phyloP scores from a whole-genome alignment of 2,888 invertebrate genomes.

The Drosophila atroscutellata region DNA sequence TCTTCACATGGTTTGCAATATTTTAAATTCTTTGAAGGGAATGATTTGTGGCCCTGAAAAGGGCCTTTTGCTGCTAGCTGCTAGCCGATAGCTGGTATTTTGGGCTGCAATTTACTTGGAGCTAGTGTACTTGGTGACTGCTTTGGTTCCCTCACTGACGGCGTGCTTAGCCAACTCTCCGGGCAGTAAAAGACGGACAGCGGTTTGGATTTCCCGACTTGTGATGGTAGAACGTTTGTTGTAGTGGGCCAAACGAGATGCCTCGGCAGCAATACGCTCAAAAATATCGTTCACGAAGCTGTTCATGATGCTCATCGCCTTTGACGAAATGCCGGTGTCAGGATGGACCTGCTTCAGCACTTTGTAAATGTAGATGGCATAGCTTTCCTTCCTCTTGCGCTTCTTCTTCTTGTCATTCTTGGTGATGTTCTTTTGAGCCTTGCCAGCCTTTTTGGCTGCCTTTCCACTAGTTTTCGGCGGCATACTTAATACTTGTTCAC shows the following conservation, averaged over 20 bases:
- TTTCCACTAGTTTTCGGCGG: conserved; percentile 83
- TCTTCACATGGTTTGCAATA: background rate
- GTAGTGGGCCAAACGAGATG: conserved; percentile 87
- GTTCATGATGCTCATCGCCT: conserved; percentile 91
- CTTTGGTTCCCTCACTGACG: conserved; percentile 57
- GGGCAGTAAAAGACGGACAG: too few species aligned
- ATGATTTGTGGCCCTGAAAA: conserved; percentile 49
- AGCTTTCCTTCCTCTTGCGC: conserved; percentile 78
- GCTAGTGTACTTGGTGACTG: conserved; percentile 61
- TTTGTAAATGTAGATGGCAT: conserved; percentile 85
- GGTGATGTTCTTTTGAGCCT: conserved; percentile 87
- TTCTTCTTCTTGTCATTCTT: conserved; percentile 87
- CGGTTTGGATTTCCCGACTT: conserved; percentile 61
- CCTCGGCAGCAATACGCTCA: conserved; percentile 89
- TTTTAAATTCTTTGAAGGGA: conserved; percentile 25
- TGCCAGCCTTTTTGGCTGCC: conserved; percentile 86
- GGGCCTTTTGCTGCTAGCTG: conserved; percentile 30
- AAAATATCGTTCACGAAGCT: conserved; percentile 91
- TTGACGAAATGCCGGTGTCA: conserved; percentile 89
- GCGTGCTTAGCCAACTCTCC: conserved; percentile 63
- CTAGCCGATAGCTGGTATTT: background rate
- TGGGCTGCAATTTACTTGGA: conserved; percentile 45
- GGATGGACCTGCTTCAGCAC: conserved; percentile 87
- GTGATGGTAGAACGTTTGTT: conserved; percentile 61
- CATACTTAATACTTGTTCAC: conserved; percentile 40